Base-by-base conservation (phyloP, 64 coral and sea anemone genomes). In the Pocillopora verrucosa region DNA sequence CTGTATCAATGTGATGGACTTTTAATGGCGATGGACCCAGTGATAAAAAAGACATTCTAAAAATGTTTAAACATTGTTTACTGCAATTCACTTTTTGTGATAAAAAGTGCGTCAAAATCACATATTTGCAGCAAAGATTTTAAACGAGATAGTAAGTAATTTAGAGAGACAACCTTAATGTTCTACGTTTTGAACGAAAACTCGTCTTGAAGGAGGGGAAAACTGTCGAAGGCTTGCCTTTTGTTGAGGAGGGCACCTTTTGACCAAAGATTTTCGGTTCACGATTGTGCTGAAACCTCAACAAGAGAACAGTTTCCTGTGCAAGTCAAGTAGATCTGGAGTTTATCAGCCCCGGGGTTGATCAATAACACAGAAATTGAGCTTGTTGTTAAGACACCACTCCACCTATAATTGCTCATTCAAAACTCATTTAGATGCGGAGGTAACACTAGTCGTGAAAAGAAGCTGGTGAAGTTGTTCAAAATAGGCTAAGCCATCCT, bases 11-110 rank as follows among this genome's bases (percentile, higher is more conserved):
- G 16, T 85, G 82, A 85, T 85, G 82, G 82, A 85, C 30, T 85
- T 85, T 85, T 72, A 85, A 85, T 85, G 56, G 82, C n/a, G 82
- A 72, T 85, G 72, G 72, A 85, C 63, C 30, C 70, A 85, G 38
- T 63, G 82, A 85, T 85, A 85, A 85, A 63, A 38, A 9, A 85
- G 82, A 56, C 65, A 85, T 85, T 85, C 65, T 85, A 85, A 85
- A 85, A 85, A 85, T 85, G 82, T 57, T 51, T 38, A 36, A 85
- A 85, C 69, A 35, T 85, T 85, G 82, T 85, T 85, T 85, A 25
- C 65, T 72, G 63, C 82, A 85, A 85, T 85, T 45, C 82, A 85
- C 41, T 85, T 72, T 65, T 72, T 65, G 56, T 4, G 20, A n/a
- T 63, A 85, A 72, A 85, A 72, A 85, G 37, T 56, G 82, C 20